Evolutionary conservation across 2,113 vertebrate genomes (phyloP), one percentile per base, ranked within the genome.

Genomic region (Aphyosemion australe): DNA sequence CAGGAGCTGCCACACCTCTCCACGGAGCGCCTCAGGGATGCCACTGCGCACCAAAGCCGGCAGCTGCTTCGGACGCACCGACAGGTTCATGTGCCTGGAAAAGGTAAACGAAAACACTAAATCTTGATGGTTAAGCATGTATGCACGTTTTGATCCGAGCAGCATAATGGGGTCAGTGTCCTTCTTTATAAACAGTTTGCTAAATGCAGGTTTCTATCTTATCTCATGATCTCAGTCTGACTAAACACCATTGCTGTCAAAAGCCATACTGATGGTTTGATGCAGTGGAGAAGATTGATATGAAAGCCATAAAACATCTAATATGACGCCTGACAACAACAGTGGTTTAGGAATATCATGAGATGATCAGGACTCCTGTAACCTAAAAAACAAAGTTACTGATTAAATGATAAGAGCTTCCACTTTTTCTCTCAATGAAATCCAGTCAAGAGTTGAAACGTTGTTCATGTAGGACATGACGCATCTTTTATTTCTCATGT

Each of bases 1-100:
- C 69, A 99, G 92, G 58, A 99, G 86, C 90, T 99, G 97, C 97
- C 97, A 99, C 72, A 99, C 97, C 80, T 99, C 97, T 4, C 97
- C 97, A 8, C 97, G 86, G 2, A 99, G 95, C 16, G 97, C 97
- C 84, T 99, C 97, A 0, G 97, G 97, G 32, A 99, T 94, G 0
- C 97, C 97, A 0, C 95, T 98, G 16, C 97, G 93, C 76, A 99
- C 97, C 85, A 99, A 67, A 0, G 96, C 90, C 0, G 96, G 92
- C 56, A 99, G 90, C 21, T 94, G 93, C 80, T 94, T 95, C 4
- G 97, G 97, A 60, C 97, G 94, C 71, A 98, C 96, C 0, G 94
- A 95, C 77, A 98, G 76, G 78, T 99, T 99, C 87, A 96, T 85
- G 82, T 99, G 97, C 97, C 97, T 99, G 84, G 13, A 41, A 61